Base-by-base conservation (phyloP, 2,888 invertebrate species). In the Drosophila birchii region DNA sequence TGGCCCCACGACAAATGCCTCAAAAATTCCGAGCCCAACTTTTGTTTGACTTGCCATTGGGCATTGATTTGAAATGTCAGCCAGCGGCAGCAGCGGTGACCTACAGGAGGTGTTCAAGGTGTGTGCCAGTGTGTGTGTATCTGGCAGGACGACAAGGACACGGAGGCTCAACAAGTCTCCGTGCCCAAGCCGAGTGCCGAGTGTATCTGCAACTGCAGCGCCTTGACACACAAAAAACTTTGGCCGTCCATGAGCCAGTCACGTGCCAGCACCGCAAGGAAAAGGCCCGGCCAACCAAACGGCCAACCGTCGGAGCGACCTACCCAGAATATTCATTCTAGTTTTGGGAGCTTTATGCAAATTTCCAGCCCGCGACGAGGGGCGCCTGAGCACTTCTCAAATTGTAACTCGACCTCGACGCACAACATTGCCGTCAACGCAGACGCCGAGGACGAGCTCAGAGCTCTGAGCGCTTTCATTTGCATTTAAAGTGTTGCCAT, bases 401-500 rank as follows among this genome's bases (percentile, higher is more conserved):
- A 80, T 88, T 77, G 84, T 78, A 75, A 63, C 81, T 34, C 75
- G 88, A 86, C 88, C 86, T 86, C 88, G 88, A 80, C 84, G 78
- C 78, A 82, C 44, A 59, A 70, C 74, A 64, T 73, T 44, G 54
- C 54, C 67, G 69, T 73, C 80, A 78, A 58, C 76, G 68, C 71
- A 74, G 78, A 55, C 72, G 72, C 60, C 74, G 83, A 71, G 80
- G 75, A 86, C 71, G 18, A 18, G 43, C 18, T 41, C 12, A n/a
- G 47, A 54, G 55, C 56, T 29, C 57, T 73, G 54, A 44, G 54
- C 68, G 58, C 84, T 84, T 88, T 88, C 88, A 84, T 84, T 84
- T 84, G 84, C 84, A 84, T 88, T 84, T 84, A 88, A 84, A 84
- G 84, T 84, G 86, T 79, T 80, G 88, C 86, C 84, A 84, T 88